These are phyloP conservation scores for Spinus pinus DNA, from an alignment of 2,797 vertebrate species.

Conservation along the genomic window DNA sequence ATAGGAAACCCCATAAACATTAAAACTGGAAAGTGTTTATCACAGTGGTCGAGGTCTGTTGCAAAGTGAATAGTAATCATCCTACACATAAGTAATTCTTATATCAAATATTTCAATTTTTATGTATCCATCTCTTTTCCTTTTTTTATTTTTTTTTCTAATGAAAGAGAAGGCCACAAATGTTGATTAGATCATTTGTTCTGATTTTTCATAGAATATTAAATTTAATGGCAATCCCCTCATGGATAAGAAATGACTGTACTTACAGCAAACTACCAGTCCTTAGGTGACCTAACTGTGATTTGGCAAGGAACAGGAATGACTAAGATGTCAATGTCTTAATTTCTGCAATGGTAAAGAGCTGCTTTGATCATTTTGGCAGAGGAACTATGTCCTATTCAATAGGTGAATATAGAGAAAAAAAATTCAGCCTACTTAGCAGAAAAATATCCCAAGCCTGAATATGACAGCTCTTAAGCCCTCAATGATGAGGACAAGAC, in stretches of 20 bases:
- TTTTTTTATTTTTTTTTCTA: neutral
- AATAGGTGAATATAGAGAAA: neutral
- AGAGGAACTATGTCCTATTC: neutral
- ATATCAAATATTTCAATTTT: neutral
- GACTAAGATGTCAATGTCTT: neutral
- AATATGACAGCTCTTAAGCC: neutral
- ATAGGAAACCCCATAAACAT: neutral
- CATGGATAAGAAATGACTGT: neutral
- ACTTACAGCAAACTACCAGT: neutral
- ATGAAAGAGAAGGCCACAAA: neutral
- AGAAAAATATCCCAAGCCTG: neutral
- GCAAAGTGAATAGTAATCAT: neutral
- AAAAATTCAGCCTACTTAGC: neutral
- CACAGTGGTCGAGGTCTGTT: neutral
- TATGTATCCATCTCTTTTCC: neutral
- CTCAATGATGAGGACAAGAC: neutral
- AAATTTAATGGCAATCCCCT: neutral
- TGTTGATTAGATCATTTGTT: neutral
- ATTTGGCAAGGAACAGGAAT: neutral
- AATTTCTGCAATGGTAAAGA: neutral
- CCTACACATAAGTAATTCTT: neutral
- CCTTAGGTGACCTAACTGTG: neutral
- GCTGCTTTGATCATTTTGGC: neutral
- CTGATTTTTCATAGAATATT: neutral
- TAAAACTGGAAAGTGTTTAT: neutral